Base-by-base conservation (phyloP, 2,797 vertebrate genomes). In the Lutra lutra region DNA sequence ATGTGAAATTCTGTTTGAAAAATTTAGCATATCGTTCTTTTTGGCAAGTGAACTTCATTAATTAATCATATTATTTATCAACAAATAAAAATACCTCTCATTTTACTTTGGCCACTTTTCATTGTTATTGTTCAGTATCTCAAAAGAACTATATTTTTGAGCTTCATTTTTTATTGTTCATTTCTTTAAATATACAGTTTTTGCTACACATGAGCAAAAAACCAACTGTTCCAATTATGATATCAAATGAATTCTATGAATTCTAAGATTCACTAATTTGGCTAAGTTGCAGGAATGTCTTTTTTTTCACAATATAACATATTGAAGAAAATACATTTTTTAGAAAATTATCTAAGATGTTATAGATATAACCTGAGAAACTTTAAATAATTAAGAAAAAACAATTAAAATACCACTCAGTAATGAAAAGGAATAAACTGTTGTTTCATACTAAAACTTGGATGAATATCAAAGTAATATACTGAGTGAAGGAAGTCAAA, bases 1-100 rank as follows among this genome's bases (percentile, higher is more conserved):
- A 43, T 72, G 46, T 96, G 79, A 84, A 32, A 84, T 73, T 82
- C 20, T 75, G 5, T 64, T 86, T 94, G 58, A 86, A 96, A 86
- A 48, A 10, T 29, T 88, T 91, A 60, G 43, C 25, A 89, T 68
- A 43, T 60, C 54, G 10, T 77, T 87, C 3, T 78, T 58, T 75
- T 56, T 43, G 27, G 46, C 23, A 90, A 38, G 48, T 54, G 46
- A 77, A 29, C 4, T 86, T 38, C 38, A 38, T 78, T 92, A 83
- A 17, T 79, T 86, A 88, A 92, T 51, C 0, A 3, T 40, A 29
- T 56, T 11, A 62, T 43, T 88, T 95, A 46, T 82, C n/a, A 77
- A 93, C n/a, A 86, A 27, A 68, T 89, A 84, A 79, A 86, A 77
- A 72, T 51, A 40, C 11, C 1, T 87, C 46, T 79, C 21, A 51